A percentile compares a stretch with the other conserved stretches of the same genome.
These are phyloP conservation scores for Cephalopterus ornatus DNA, from an alignment of 2,113 vertebrate genomes.

Conservation along the genomic window DNA sequence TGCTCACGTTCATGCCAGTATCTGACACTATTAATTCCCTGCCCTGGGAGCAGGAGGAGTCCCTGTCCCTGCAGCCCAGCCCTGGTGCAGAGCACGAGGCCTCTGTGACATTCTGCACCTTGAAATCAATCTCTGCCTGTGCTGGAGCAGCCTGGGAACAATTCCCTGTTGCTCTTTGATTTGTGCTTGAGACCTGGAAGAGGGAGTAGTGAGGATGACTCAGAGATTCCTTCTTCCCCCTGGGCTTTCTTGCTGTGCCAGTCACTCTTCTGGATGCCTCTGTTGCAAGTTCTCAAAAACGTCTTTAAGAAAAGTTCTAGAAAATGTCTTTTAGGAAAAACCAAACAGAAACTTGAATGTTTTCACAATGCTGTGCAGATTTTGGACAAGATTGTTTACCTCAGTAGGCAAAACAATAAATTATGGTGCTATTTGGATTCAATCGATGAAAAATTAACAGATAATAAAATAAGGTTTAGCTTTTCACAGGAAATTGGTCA, in stretches of 20 bases:
- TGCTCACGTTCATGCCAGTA: background rate
- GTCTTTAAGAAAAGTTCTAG: background rate
- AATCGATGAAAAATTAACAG: background rate
- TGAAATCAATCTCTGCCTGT: background rate
- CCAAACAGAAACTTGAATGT: background rate
- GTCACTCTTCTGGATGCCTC: background rate
- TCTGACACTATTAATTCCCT: background rate
- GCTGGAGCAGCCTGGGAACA: background rate
- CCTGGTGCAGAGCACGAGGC: background rate
- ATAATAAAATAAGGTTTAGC: background rate
- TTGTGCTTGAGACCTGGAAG: conserved; percentile 9
- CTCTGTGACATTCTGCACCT: background rate
- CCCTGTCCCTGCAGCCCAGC: background rate
- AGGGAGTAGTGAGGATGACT: conserved; percentile 12
- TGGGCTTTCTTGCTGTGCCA: background rate
- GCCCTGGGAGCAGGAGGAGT: background rate
- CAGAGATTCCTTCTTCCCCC: background rate
- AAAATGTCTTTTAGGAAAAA: background rate
- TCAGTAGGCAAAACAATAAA: background rate
- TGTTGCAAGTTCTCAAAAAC: background rate
- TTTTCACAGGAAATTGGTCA: background rate
- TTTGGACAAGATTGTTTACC: background rate
- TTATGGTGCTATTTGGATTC: background rate
- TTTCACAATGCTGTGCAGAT: background rate
- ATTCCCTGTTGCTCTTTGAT: background rate